Conservation (phyloP, 2,888 invertebrate species). For the Drosophila neutralis region DNA sequence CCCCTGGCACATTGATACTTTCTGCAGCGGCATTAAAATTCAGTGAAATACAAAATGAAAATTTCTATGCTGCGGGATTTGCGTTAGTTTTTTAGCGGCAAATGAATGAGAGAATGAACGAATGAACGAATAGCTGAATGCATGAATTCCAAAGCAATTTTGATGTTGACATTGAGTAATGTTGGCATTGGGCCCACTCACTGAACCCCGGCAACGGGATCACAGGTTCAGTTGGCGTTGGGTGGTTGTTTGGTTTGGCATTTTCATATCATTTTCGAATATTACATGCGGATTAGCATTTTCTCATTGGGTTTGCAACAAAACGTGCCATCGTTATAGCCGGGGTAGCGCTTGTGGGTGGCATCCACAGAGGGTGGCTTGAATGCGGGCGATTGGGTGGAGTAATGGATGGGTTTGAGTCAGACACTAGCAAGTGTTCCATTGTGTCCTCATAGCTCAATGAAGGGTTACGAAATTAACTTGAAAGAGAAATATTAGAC, state of each 20-base stretch:
- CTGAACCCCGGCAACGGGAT: conserved; percentile 22
- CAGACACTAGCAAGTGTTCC: conserved; percentile 17
- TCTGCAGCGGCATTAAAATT: conserved; percentile 64
- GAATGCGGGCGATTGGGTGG: conserved; percentile 36
- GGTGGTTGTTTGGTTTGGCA: conserved; percentile 79
- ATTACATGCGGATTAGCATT: conserved; percentile 83
- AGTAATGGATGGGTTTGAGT: conserved; percentile 34
- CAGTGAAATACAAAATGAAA: conserved; percentile 64
- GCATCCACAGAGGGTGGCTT: conserved; percentile 58
- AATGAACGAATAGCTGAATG: conserved; percentile 55
- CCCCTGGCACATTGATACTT: conserved; percentile 39
- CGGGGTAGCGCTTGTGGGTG: conserved; percentile 35
- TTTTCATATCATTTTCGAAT: conserved; percentile 81
- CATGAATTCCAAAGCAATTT: conserved; percentile 82
- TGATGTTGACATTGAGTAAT: conserved; percentile 81
- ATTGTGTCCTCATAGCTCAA: conserved; percentile 11
- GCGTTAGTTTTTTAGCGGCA: conserved; percentile 64
- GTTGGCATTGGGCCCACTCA: conserved; percentile 52
- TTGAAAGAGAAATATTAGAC: conserved; percentile 1
- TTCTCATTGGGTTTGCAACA: conserved; percentile 73
- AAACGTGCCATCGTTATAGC: conserved; percentile 71
- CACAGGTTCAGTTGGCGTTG: conserved; percentile 40
- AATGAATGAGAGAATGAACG: conserved; percentile 36
- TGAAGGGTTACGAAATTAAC: conserved; percentile 32
- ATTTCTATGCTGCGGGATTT: conserved; percentile 64